phyloP scores from a whole-genome alignment of 2,797 vertebrate species.

The Gymnocypris eckloni region DNA sequence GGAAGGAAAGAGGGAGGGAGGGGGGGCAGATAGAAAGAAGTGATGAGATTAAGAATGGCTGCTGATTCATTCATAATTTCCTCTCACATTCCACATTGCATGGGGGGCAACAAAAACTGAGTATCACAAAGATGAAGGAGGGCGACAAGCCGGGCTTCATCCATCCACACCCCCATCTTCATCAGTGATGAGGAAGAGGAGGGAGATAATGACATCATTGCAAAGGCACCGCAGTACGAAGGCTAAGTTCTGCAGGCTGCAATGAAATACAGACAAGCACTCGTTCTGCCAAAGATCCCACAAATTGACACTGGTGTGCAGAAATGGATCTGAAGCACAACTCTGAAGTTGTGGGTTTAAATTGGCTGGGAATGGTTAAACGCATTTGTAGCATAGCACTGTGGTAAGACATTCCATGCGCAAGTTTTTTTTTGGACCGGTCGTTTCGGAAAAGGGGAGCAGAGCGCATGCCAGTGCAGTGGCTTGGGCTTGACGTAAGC shows the following conservation, averaged over 20 bases:
- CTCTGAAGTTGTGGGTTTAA: background rate
- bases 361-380: background rate
- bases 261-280: background rate
- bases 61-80: slow-evolving; percentile 75
- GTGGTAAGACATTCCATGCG: background rate
- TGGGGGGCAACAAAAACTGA: background rate
- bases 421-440: background rate
- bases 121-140: slow-evolving; percentile 14
- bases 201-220: slow-evolving; percentile 55
- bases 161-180: slow-evolving; percentile 37
- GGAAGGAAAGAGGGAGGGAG: slow-evolving; percentile 13
- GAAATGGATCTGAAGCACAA: background rate
- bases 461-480: slow-evolving; percentile 38
- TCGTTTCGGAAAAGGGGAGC: slow-evolving; percentile 14
- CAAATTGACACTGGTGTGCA: background rate
- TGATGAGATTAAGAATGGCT: slow-evolving; percentile 70
- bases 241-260: slow-evolving; percentile 45
- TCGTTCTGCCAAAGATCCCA: background rate
- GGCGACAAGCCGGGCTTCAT: background rate
- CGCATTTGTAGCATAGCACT: background rate
- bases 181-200: slow-evolving; percentile 50
- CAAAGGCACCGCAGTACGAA: slow-evolving; percentile 50
- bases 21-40: slow-evolving; percentile 36
- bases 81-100: slow-evolving; percentile 55
- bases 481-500: slow-evolving; percentile 45